Conservation (phyloP, 2,797 vertebrate genomes). For the Esox masquinongy region DNA sequence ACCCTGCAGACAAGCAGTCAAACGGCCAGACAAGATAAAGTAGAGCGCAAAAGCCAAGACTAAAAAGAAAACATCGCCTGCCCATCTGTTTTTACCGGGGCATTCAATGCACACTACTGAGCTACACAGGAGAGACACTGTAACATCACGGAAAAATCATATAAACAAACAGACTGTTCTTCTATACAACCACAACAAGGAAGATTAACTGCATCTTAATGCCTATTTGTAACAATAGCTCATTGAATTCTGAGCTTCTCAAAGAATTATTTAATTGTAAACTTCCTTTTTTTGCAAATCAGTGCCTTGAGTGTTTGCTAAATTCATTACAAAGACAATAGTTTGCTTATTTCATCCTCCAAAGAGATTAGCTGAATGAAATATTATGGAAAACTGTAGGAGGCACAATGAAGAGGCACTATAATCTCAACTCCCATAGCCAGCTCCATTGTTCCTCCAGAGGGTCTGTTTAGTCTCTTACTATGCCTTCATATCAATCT, state of each 20-base stretch:
- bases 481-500: conserved; percentile 59
- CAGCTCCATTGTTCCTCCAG: conserved; percentile 63
- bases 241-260: conserved; percentile 39
- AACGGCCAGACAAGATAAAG: conserved; percentile 6
- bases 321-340: conserved; percentile 57
- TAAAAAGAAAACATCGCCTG: not conserved
- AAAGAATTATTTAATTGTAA: conserved; percentile 46
- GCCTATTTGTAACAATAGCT: conserved; percentile 50
- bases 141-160: conserved; percentile 27
- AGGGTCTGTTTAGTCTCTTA: conserved; percentile 59
- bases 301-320: conserved; percentile 56
- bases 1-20: conserved; percentile 1
- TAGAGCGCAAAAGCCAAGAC: not conserved
- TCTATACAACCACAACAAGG: conserved; percentile 26
- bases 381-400: conserved; percentile 60
- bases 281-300: conserved; percentile 46
- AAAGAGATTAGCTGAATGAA: conserved; percentile 66
- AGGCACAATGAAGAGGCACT: conserved; percentile 65
- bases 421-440: conserved; percentile 68
- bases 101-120: too few relatives aligned
- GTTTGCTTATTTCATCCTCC: conserved; percentile 61
- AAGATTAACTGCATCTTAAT: conserved; percentile 34
- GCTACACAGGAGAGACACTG: not conserved
- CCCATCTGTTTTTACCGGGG: too few relatives aligned
- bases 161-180: conserved; percentile 25